Evolutionary conservation across 35 echinoderm and acorn worm genomes (phyloP).

Genomic region (Apostichopus parvimensis): DNA sequence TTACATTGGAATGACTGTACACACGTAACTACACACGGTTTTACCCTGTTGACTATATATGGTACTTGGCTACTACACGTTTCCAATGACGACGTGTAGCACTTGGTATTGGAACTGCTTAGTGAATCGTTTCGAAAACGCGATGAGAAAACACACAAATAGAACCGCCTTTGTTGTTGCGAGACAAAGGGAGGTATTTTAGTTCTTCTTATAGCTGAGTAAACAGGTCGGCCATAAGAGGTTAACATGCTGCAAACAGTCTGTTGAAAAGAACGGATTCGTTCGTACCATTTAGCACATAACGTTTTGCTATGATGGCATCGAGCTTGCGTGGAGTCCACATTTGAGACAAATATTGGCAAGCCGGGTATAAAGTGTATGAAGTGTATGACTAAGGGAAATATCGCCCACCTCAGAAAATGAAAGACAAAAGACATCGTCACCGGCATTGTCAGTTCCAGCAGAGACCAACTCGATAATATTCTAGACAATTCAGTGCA

Average conservation of each 20-base stretch:
- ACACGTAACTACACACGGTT: background rate
- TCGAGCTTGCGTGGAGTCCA: background rate
- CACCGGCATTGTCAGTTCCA: background rate
- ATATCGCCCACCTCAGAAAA: background rate
- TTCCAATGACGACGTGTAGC: background rate
- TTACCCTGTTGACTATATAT: background rate
- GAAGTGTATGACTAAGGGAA: background rate
- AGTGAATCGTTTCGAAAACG: background rate
- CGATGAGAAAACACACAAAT: background rate
- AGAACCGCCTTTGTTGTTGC: background rate
- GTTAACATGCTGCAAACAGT: background rate
- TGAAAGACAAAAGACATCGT: background rate
- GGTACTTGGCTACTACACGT: background rate
- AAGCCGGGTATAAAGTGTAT: background rate
- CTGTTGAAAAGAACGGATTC: background rate
- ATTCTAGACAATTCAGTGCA: too few species aligned
- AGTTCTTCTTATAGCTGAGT: background rate
- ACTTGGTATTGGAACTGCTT: background rate
- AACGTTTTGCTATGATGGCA: too few species aligned
- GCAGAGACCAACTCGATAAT: background rate
- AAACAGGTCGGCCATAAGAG: background rate
- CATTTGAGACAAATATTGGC: background rate
- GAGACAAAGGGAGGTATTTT: background rate
- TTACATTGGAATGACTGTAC: background rate
- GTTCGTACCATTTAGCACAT: background rate